A percentile compares a stretch with the other conserved stretches of the same genome.
Evolutionary conservation across 2,113 vertebrate species (phyloP).

Genomic region (Burhinus bistriatus): DNA sequence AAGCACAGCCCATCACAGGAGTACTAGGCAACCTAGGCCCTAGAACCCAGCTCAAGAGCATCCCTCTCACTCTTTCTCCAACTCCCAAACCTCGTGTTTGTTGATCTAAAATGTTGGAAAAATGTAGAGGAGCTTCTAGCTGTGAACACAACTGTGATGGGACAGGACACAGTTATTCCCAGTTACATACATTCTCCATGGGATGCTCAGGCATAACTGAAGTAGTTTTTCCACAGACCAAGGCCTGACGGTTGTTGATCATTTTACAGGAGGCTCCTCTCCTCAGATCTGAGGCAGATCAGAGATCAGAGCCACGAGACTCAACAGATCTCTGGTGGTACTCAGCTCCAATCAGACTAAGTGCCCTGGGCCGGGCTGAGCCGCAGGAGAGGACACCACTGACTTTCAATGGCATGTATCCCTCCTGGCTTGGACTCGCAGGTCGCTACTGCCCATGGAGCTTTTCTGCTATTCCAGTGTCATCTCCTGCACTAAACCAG

Average conservation of each 20-base stretch:
- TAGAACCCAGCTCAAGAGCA: not conserved
- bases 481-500: not conserved
- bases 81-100: not conserved
- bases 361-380: not conserved
- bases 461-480: not conserved
- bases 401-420: not conserved
- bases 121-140: not conserved
- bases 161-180: not conserved
- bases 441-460: too few species aligned
- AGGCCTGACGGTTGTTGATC: not conserved
- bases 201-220: not conserved
- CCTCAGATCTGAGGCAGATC: accelerated
- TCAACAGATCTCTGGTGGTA: not conserved
- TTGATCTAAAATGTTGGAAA: not conserved
- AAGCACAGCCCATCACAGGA: not conserved
- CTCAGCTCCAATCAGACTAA: not conserved
- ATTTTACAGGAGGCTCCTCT: not conserved
- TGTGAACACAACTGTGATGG: not conserved
- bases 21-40: not conserved
- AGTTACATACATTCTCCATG: not conserved
- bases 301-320: not conserved
- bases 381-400: accelerated
- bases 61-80: not conserved
- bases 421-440: accelerated
- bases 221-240: not conserved